Base-by-base conservation (phyloP, 2,113 vertebrate genomes). In the Alligator mississippiensis region DNA sequence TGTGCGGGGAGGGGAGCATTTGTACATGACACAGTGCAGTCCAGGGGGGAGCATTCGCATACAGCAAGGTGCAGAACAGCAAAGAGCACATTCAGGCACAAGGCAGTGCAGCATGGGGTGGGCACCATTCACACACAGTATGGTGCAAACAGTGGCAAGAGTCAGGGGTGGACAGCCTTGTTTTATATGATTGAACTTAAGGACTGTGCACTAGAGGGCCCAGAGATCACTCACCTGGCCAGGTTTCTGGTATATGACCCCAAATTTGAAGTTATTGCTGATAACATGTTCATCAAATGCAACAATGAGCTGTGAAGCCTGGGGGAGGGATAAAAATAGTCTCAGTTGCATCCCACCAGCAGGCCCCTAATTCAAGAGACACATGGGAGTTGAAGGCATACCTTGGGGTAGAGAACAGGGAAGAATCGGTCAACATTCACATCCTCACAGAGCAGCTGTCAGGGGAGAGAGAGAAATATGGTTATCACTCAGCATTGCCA, bases 201-300 rank as follows among this genome's bases (percentile, higher is more conserved):
- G 6, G 28, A 77, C 17, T 1, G 0, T 17, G 14, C 47, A 21
- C 76, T 72, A 10, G 82, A 12, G 14, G 24, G 55, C 9, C 24
- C 28, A 47, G 17, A 87, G 6, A 12, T 9, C 55, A n/a, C 98
- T 98, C 95, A 99, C 99, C 98, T 99, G 99, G 30, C 98, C 98
- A 93, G 98, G 98, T 97, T 98, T 99, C 96, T 99, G 99, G 97
- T 99, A 99, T 96, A 99, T 98, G 64, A 99, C 98, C 15, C 99
- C 99, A 85, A 99, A 99, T 96, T 99, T 99, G 96, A 99, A 99
- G 97, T 99, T 99, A 98, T 99, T 99, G 97, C 97, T 99, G 96
- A 99, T 98, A 82, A 99, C 98, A 2, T 99, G 99, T 89, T 99
- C 99, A 96, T 99, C 99, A 93, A 99, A 99, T 1, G 98, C 98